Conservation (phyloP, 2,797 vertebrate genomes). For the Emys orbicularis region DNA sequence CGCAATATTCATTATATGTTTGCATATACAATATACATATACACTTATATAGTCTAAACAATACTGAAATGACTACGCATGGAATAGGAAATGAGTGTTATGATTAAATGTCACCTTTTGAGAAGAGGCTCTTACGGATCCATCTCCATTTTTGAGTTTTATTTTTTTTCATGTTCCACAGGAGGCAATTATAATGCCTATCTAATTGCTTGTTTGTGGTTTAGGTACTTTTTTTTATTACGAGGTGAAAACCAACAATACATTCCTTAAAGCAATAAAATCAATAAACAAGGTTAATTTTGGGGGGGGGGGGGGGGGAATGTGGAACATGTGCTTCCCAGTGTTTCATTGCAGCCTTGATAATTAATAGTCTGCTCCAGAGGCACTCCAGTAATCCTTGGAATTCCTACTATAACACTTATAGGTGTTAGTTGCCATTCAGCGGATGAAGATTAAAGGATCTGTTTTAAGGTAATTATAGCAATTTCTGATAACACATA, state of each 20-base stretch:
- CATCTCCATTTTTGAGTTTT: neutral
- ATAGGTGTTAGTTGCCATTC: neutral
- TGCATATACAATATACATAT: neutral
- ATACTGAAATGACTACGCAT: neutral
- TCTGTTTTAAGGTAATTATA: neutral
- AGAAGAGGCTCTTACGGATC: neutral
- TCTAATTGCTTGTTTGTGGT: neutral
- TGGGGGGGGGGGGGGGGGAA: rapidly evolving
- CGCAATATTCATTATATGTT: neutral
- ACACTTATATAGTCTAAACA: neutral
- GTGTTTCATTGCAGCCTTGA: neutral
- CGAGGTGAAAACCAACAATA: neutral
- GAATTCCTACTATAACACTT: neutral
- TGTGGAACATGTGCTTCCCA: neutral
- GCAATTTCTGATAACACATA: neutral
- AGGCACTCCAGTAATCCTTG: neutral
- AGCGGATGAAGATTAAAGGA: neutral
- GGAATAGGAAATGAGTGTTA: neutral
- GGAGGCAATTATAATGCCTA: neutral
- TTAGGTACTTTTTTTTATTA: neutral
- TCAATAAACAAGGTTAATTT: neutral
- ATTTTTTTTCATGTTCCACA: neutral
- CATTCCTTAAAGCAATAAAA: neutral
- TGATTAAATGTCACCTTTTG: neutral
- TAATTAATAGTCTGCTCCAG: neutral